phyloP scores from a whole-genome alignment of 2,797 vertebrate genomes.

The Cottoperca gobio region DNA sequence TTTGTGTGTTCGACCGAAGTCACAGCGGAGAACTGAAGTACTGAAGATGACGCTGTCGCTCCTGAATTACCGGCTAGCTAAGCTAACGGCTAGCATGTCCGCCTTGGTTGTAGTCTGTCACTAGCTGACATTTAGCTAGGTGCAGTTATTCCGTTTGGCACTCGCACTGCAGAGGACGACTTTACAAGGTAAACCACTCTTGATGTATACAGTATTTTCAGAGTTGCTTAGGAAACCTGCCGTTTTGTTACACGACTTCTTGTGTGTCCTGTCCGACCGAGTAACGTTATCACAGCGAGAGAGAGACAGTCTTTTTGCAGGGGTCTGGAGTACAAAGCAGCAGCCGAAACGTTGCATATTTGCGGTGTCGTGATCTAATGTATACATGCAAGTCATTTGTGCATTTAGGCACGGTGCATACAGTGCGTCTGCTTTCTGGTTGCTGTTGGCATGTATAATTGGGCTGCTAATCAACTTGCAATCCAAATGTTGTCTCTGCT shows the following conservation, averaged over 20 bases:
- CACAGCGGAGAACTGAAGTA: constrained; percentile 63
- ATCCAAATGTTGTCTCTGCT: constrained; percentile 75
- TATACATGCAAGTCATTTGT: constrained; percentile 48
- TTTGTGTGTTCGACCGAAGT: constrained; percentile 54
- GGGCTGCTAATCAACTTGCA: constrained; percentile 79
- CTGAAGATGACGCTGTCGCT: constrained; percentile 84
- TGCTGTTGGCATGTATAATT: constrained; percentile 70
- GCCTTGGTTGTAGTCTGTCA: constrained; percentile 76
- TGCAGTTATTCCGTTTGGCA: constrained; percentile 60
- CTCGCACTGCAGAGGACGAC: constrained; percentile 60
- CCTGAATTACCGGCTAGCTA: constrained; percentile 82
- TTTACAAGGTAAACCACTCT: constrained; percentile 71
- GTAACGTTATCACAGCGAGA: constrained; percentile 70
- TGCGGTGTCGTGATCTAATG: constrained; percentile 48
- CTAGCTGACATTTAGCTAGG: constrained; percentile 77
- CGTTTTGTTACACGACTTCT: constrained; percentile 45
- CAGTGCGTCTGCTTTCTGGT: constrained; percentile 54
- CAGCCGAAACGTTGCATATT: constrained; percentile 45
- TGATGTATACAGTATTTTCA: constrained; percentile 35
- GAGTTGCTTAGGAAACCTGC: constrained; percentile 18
- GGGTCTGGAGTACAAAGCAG: constrained; percentile 70
- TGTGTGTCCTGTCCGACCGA: constrained; percentile 70
- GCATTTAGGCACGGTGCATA: constrained; percentile 49
- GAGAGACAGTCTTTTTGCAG: constrained; percentile 59
- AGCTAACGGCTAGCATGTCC: constrained; percentile 83